These are phyloP conservation scores for Drosophila truncata DNA, from an alignment of 1,140 invertebrate species.

Conservation along the genomic window DNA sequence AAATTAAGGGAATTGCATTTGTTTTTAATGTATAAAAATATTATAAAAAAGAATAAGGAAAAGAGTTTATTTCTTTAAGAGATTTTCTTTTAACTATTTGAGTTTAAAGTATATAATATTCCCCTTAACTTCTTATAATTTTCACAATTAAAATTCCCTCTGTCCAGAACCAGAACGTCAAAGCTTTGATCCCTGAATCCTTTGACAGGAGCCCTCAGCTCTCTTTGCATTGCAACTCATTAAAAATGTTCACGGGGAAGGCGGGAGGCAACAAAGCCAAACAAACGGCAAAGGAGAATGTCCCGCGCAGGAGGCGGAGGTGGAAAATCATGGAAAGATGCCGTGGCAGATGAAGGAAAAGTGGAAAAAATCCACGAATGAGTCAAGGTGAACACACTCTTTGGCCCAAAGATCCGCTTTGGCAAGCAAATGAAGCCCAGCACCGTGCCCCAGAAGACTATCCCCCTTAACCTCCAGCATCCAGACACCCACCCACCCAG, in stretches of 20 bases:
- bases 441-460: constrained; percentile 11
- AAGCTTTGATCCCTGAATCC: constrained; percentile 27
- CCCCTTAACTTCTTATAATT: neutral
- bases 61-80: no score
- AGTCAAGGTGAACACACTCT: constrained; percentile 56
- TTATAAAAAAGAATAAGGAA: no score
- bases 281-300: constrained; percentile 17
- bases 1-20: neutral
- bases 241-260: constrained; percentile 57
- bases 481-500: neutral
- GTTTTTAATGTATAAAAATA: neutral
- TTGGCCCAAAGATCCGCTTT: constrained; percentile 29
- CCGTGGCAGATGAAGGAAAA: constrained; percentile 36
- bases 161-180: constrained; percentile 10
- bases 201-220: constrained; percentile 32
- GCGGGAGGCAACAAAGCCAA: constrained; percentile 42
- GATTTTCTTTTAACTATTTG: neutral
- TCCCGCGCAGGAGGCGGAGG: neutral
- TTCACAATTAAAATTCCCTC: neutral
- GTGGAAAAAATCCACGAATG: constrained; percentile 40
- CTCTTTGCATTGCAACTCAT: constrained; percentile 54
- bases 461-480: neutral
- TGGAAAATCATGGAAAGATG: constrained; percentile 27
- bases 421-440: constrained; percentile 37
- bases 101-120: neutral